Base-by-base conservation (phyloP, 2,797 vertebrate genomes). In the Sebastes nivosus region DNA sequence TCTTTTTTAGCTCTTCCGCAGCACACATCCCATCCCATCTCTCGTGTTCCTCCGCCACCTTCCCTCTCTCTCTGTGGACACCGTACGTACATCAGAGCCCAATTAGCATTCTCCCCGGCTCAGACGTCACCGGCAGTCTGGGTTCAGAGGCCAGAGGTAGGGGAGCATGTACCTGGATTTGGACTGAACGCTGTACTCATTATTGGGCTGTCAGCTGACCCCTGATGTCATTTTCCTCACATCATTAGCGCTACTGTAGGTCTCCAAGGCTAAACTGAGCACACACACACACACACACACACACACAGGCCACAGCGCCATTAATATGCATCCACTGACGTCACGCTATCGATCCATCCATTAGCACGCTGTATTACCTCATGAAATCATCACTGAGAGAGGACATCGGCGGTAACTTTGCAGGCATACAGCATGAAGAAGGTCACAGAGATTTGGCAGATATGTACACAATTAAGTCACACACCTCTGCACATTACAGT, bases 161-260 rank as follows among this genome's bases (percentile, higher is more conserved):
- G 71, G 80, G 86, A 84, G 74, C 87, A 74, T 82, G 90, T 89
- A 88, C 82, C 88, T 87, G 74, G 84, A 80, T 88, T 81, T 72
- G 77, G 85, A 85, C 84, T 72, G 87, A 90, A 75, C 6, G 5
- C 70, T 87, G 85, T 79, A 86, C 90, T 94, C 93, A 94, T 95
- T 94, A 95, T 79, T 76, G 82, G 75, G 84, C 88, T 89, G 83
- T 93, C 93, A 90, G 77, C 77, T 84, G 83, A 92, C 85, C 89
- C 84, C 78, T 89, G 87, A 90, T 91, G 86, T 90, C 86, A 92
- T 88, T 89, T 89, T 71, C 65, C 75, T 77, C 86, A 82, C 88
- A 92, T 92, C 82, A 86, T 93, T 93, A 91, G 77, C 78, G 83
- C 57, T 72, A 75, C 78, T 72, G 68, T 71, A 70, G 72, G 79